Conservation (phyloP, 2,113 vertebrate species). For the Orycteropus afer region DNA sequence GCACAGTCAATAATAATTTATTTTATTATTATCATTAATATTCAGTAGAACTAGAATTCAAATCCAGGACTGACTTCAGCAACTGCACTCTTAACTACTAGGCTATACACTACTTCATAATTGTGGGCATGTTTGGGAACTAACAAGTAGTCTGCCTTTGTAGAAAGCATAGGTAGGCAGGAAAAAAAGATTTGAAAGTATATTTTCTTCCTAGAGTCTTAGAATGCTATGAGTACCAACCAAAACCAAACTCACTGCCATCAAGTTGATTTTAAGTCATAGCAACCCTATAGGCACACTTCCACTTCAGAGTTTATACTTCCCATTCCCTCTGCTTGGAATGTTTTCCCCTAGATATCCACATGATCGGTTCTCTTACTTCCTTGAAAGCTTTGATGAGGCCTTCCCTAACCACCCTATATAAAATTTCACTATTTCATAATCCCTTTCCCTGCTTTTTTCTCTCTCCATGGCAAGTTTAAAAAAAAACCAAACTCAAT, state of each 20-base stretch:
- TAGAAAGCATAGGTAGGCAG: neutral
- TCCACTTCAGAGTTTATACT: neutral
- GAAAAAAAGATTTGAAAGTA: neutral
- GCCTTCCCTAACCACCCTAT: too few relatives aligned
- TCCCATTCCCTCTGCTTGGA: neutral
- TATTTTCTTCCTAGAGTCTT: neutral
- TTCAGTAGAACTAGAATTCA: constrained; percentile 22
- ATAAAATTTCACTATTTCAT: constrained; percentile 34
- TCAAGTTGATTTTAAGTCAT: too few relatives aligned
- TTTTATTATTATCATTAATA: constrained; percentile 30
- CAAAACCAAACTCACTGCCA: too few relatives aligned
- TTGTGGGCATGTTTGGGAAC: neutral
- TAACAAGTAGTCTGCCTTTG: neutral
- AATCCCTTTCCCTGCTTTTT: neutral
- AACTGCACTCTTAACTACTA: neutral
- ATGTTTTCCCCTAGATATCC: neutral
- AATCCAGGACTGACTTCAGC: neutral
- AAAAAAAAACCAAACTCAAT: too few relatives aligned
- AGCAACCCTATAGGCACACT: neutral
- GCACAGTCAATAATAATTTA: constrained; percentile 14
- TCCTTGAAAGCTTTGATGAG: neutral
- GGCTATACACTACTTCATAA: constrained; percentile 2
- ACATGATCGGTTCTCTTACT: neutral
- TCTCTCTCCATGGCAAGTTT: neutral
- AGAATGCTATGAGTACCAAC: neutral